Conservation (phyloP, 2,113 vertebrate genomes). For the Brachyhypopomus occidentalis region DNA sequence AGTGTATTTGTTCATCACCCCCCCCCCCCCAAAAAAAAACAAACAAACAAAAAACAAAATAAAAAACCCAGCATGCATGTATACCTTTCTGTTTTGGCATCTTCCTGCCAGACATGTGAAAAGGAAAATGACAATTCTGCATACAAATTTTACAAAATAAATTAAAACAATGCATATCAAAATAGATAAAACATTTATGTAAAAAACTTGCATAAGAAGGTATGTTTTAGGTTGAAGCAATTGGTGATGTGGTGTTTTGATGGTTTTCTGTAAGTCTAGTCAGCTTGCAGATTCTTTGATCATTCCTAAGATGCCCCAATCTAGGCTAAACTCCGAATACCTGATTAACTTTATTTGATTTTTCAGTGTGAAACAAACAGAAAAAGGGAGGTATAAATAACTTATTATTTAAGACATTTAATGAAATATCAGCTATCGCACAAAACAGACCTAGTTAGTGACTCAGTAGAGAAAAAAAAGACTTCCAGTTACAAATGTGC, state of each 20-base stretch:
- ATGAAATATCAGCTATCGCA: conserved; percentile 14
- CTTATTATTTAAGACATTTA: background rate
- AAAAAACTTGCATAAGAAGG: conserved; percentile 79
- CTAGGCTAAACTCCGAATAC: conserved; percentile 51
- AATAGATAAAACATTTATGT: conserved; percentile 65
- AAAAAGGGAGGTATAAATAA: conserved; percentile 41
- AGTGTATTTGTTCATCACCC: conserved; percentile 39
- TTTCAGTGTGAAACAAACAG: conserved; percentile 32
- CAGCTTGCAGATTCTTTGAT: conserved; percentile 59
- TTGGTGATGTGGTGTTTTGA: conserved; percentile 50
- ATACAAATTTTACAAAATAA: conserved; percentile 60
- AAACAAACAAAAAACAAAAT: background rate
- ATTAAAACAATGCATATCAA: conserved; percentile 71
- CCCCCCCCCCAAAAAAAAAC: background rate
- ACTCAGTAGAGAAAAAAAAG: background rate
- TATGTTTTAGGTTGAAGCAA: conserved; percentile 61
- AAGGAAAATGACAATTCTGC: conserved; percentile 64
- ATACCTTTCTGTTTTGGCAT: conserved; percentile 41
- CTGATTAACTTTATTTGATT: conserved; percentile 45
- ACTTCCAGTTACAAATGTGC: background rate
- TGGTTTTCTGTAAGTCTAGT: conserved; percentile 44
- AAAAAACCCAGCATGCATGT: conserved; percentile 42
- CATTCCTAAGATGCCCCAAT: conserved; percentile 49
- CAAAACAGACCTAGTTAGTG: conserved; percentile 28
- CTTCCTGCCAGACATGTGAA: conserved; percentile 56